Evolutionary conservation across 2,113 vertebrate species (phyloP), one percentile per base, ranked within the genome.

Genomic region (Brienomyrus longianalis): DNA sequence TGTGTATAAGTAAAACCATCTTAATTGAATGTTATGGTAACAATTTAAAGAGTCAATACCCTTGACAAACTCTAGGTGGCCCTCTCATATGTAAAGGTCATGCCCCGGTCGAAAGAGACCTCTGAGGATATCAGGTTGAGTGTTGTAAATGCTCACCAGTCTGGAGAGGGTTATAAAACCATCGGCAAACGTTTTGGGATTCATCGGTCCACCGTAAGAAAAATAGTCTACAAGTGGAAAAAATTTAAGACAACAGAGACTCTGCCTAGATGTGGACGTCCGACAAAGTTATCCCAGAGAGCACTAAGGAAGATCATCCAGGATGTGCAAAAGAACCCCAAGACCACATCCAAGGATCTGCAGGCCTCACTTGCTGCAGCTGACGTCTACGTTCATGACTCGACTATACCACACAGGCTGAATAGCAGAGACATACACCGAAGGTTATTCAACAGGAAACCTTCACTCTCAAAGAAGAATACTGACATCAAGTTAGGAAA

Each of bases 61-160:
- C 66, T 74, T 31, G 27, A 74, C 66, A 74, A 74, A 15, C 9
- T 74, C 31, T 74, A 74, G 31, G 66, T 74, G 8, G 27, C 1
- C 7, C 0, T 13, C 4, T 35, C 59, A 15, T 74, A 74, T 17
- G 13, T 35, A 35, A 74, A 35, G 27, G 31, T 74, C 66, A 74
- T 74, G 66, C 66, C 66, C 27, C 31, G 66, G 31, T 74, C 66
- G 5, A 74, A 74, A 5, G 66, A 74, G 66, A 74, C 66, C 1
- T 4, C 66, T 3, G 31, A 74, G 66, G 66, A 74, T 74, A 11
- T 74, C 66, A 74, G 66, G 3, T 35, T 74, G 66, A 74, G 4
- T 77, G 31, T 77, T 77, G 70, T 77, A 77, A 77, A 77, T 77
- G 70, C 70, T 17, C 70, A 77, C 70, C 70, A 77, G 70, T 77